These are phyloP conservation scores for Apamea anceps DNA, from an alignment of 2,888 invertebrate species.

Conservation along the genomic window DNA sequence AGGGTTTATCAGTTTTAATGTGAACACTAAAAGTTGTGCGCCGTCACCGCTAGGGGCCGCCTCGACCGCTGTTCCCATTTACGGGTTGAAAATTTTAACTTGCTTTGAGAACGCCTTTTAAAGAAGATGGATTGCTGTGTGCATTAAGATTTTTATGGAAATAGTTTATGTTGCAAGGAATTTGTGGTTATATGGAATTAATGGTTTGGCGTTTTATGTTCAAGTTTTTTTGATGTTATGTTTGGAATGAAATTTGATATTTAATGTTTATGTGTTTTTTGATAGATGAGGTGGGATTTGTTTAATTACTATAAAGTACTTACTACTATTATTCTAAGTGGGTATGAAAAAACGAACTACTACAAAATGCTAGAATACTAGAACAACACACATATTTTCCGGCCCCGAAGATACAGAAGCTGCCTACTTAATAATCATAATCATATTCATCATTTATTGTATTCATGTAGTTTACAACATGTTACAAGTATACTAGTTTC, in stretches of 20 bases:
- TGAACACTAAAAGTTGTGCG: constrained; percentile 71
- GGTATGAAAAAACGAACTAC: no score
- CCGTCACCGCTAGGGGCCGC: constrained; percentile 61
- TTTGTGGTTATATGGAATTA: constrained; percentile 42
- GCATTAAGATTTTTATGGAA: constrained; percentile 59
- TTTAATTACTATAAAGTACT: background rate
- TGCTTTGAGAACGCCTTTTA: constrained; percentile 60
- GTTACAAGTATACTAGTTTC: no score
- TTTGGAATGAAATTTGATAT: background rate
- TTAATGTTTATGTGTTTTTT: background rate
- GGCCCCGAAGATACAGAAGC: background rate
- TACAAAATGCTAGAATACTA: no score
- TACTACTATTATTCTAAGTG: no score
- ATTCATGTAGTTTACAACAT: no score
- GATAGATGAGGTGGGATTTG: background rate
- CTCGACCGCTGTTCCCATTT: constrained; percentile 57
- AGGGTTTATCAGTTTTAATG: constrained; percentile 77
- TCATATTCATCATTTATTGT: no score
- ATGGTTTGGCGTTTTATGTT: constrained; percentile 12
- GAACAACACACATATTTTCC: no score
- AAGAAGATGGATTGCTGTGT: constrained; percentile 61
- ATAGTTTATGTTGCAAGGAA: constrained; percentile 52
- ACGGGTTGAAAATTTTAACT: constrained; percentile 63
- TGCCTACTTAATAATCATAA: background rate
- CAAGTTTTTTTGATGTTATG: background rate